Base-by-base conservation (phyloP, 2,888 invertebrate species). In the Idaea aversata region DNA sequence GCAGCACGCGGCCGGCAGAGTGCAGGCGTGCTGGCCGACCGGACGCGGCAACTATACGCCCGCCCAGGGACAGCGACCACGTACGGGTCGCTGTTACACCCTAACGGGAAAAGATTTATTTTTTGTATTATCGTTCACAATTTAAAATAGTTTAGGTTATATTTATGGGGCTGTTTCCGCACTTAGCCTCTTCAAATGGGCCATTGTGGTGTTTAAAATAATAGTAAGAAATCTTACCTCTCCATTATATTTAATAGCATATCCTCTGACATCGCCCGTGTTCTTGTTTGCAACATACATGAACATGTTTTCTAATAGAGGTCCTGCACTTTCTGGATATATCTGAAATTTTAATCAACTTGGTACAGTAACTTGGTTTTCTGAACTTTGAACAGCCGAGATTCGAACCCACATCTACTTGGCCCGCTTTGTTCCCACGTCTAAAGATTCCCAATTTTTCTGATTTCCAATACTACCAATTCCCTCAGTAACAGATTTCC, bases 1-100 rank as follows among this genome's bases (percentile, higher is more conserved):
- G 97, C 73, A 99, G 93, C 63, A 99, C 99, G 73, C 98, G 95
- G 34, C 99, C 99, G 84, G 98, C 98, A 0, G 99, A 98, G 88
- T 99, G 99, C 15, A 98, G 16, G 34, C 93, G 93, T 76, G 96
- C 95, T 10, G 90, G 90, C 6, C 94, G 88, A 72, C 89, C 93
- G 15, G 93, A 84, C 0, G 94, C 89, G 6, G 6, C 6, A 1
- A 36, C 36, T 10, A 36, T 10, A 10, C 36, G 36, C 5, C 93
- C 94, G 65, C 95, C 94, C 62, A 98, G 88, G 62, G 94, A 93
- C 4, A 97, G 84, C 73, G 95, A 94, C 98, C 98, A 98, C 57
- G 96, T 95, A 69, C 94, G 93, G 38, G 93, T 86, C 0, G 95
- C 95, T n/a, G 90, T 81, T 65, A 96, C 85, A 68, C 89, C 81